Base-by-base conservation (phyloP, 2,797 vertebrate species). In the Cirrhinus molitorella region DNA sequence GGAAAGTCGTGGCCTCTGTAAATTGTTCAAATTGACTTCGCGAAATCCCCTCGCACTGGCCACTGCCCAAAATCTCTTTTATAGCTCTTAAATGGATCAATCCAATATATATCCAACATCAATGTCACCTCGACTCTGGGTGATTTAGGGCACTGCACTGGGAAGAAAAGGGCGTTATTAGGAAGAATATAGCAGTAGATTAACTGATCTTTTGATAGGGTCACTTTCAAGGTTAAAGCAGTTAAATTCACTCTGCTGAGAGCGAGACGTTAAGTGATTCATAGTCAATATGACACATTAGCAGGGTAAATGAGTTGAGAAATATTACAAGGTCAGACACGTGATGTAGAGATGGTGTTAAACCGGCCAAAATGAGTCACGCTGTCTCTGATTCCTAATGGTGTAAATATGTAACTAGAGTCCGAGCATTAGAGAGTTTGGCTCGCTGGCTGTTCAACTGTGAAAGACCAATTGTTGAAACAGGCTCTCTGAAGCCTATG, bases 61-160 rank as follows among this genome's bases (percentile, higher is more conserved):
- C 76, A 28, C n/a, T 74, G 79, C 71, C 79, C 67, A 76, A 77
- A 74, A 79, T 61, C 21, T 79, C 75, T 86, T 85, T 89, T 88
- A 89, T 83, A 80, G 82, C 84, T 65, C 71, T 83, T 85, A 88
- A 84, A 89, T 85, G 76, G 81, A 87, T 85, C 78, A 79, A 53
- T 61, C 37, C 73, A 88, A 78, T 83, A 68, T 85, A 66, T 75
- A 85, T 83, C 49, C 34, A 70, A 43, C 84, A 84, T 88, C 81
- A 88, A 85, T 83, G 84, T 88, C 87, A 83, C 57, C 74, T 23
- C 74, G 0, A 66, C 67, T 45, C 61, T 70, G 85, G 74, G 72
- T 87, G 87, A 87, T 87, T 83, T 84, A 83, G 75, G 65, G 59
- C 19, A 2, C 49, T 63, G 66, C 67, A 77, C 61, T 19, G 51